Evolutionary conservation across 2,113 vertebrate genomes (phyloP).

Genomic region (Suricata suricatta): DNA sequence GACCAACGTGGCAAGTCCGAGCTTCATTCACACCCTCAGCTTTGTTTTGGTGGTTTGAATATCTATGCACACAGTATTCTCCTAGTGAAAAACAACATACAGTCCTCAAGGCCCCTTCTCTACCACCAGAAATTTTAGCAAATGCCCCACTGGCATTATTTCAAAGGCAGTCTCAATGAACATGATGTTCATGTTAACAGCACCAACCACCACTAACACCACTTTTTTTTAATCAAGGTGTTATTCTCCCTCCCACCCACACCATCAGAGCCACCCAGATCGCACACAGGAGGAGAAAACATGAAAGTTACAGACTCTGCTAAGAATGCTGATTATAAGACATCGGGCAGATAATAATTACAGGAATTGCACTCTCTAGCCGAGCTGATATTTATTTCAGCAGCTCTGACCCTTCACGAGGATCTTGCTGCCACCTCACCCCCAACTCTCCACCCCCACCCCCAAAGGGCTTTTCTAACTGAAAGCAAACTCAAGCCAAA

Average conservation of each 20-base stretch:
- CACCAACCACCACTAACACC: neutral
- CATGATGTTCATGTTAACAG: neutral
- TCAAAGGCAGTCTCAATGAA: neutral
- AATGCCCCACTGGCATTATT: slow-evolving; percentile 14
- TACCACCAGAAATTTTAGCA: slow-evolving; percentile 41
- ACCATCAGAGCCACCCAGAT: slow-evolving; percentile 68
- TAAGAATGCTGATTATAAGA: slow-evolving; percentile 80
- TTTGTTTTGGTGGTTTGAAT: neutral
- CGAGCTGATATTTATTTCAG: slow-evolving; percentile 88
- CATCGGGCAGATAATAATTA: slow-evolving; percentile 85
- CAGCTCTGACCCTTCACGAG: slow-evolving; percentile 85
- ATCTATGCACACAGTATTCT: neutral
- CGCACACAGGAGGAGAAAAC: neutral
- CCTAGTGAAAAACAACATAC: neutral
- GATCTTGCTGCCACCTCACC: slow-evolving; percentile 78
- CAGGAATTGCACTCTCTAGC: slow-evolving; percentile 81
- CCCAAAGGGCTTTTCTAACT: slow-evolving; percentile 89
- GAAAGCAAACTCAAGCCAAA: slow-evolving; percentile 93
- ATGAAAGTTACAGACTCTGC: slow-evolving; percentile 61
- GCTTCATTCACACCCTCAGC: neutral
- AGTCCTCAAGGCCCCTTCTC: neutral
- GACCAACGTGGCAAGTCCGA: neutral
- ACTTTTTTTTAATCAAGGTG: slow-evolving; percentile 76
- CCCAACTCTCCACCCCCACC: slow-evolving; percentile 61
- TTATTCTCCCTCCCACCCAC: slow-evolving; percentile 53